phyloP scores from a whole-genome alignment of 1,140 invertebrate genomes.

The Manduca sexta region DNA sequence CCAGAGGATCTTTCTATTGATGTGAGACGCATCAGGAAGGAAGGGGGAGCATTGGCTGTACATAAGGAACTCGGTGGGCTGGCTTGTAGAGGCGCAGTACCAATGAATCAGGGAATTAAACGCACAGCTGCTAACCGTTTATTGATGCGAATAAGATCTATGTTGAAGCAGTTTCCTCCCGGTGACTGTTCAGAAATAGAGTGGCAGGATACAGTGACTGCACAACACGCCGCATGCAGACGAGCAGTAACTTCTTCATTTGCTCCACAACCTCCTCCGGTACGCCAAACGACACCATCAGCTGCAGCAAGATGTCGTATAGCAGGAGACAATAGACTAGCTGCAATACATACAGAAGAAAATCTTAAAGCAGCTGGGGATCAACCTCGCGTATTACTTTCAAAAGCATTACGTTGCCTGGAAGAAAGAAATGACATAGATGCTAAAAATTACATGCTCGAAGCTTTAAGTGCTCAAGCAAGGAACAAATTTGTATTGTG shows the following conservation, averaged over 20 bases:
- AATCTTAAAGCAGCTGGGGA: conserved; percentile 30
- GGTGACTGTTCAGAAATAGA: conserved; percentile 37
- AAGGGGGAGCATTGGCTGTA: conserved; percentile 50
- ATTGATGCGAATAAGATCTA: conserved; percentile 38
- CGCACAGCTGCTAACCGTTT: conserved; percentile 54
- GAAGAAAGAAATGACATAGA: conserved; percentile 40
- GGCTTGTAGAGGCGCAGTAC: conserved; percentile 34
- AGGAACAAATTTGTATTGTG: conserved; percentile 56
- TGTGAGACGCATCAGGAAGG: conserved; percentile 41
- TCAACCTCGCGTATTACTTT: conserved; percentile 40
- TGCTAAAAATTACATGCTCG: conserved; percentile 35
- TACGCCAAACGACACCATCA: conserved; percentile 17
- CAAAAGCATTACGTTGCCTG: conserved; percentile 43
- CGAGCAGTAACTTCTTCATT: conserved; percentile 58
- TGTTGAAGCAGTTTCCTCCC: conserved; percentile 52
- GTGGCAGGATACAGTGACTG: conserved; percentile 51
- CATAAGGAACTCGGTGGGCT: conserved; percentile 51
- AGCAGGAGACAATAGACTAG: conserved; percentile 38
- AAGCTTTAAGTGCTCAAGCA: conserved; percentile 34
- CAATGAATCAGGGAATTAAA: conserved; percentile 55
- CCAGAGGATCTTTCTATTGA: conserved; percentile 40
- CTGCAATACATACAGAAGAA: conserved; percentile 33
- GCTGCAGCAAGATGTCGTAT: conserved; percentile 39
- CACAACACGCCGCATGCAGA: conserved; percentile 50
- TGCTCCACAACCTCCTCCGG: conserved; percentile 41